A percentile compares a stretch with the other conserved stretches of the same genome.
Conservation (phyloP, 2,888 invertebrate species). For the Malthinus seriepunctatus region DNA sequence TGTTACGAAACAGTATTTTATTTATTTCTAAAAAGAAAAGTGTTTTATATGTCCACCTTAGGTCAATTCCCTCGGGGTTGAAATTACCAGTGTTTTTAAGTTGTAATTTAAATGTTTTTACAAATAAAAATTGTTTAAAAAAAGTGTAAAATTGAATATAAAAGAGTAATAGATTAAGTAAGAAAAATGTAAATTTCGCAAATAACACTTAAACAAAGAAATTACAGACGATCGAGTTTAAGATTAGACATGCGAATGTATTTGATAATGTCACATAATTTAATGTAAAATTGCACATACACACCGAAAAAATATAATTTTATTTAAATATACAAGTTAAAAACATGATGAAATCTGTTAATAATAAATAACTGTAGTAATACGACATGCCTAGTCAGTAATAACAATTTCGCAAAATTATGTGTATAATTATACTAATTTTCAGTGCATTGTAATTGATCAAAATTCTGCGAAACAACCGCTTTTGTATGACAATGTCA, state of each 20-base stretch:
- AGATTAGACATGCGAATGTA: conserved; percentile 3
- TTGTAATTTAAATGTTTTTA: too few species aligned
- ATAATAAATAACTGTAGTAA: neutral
- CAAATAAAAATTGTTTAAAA: too few species aligned
- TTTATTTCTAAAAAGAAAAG: too few species aligned
- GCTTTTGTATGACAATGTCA: neutral
- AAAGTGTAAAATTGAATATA: too few species aligned
- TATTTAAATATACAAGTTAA: too few species aligned
- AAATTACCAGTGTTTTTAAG: too few species aligned
- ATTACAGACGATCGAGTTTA: conserved; percentile 1
- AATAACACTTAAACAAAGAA: conserved; percentile 2
- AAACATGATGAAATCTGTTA: too few species aligned
- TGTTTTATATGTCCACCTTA: too few species aligned
- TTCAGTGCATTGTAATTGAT: conserved; percentile 14
- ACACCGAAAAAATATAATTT: too few species aligned
- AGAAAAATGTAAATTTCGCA: conserved; percentile 1
- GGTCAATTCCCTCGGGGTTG: too few species aligned
- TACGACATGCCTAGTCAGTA: neutral
- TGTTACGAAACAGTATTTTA: too few species aligned
- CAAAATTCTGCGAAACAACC: conserved; percentile 16
- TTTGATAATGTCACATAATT: conserved; percentile 6
- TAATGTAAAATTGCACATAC: neutral
- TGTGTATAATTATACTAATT: conserved; percentile 17
- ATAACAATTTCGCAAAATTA: conserved; percentile 17
- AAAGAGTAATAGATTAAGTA: too few species aligned